Conservation (phyloP, 2,888 invertebrate genomes). For the Plagodis pulveraria region DNA sequence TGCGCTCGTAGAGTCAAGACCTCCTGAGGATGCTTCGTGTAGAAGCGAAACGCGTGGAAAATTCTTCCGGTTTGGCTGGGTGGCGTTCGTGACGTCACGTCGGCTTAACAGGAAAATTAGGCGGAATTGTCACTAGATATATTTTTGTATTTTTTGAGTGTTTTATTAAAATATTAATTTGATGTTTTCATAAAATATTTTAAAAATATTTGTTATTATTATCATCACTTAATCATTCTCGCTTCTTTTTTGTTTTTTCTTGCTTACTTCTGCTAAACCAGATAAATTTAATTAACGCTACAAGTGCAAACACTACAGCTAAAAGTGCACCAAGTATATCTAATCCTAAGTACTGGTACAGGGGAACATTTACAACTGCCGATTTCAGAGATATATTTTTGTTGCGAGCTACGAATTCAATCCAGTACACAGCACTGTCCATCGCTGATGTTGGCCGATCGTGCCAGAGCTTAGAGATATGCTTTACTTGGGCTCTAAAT, state of each 20-base stretch:
- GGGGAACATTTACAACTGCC: conserved; percentile 75
- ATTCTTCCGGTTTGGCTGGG: too few species aligned
- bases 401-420: conserved; percentile 84
- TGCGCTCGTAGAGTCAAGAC: too few species aligned
- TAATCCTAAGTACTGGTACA: conserved; percentile 76
- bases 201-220: too few species aligned
- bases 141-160: too few species aligned
- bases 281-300: conserved; percentile 16
- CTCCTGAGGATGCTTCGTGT: too few species aligned
- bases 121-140: too few species aligned
- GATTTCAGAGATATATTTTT: conserved; percentile 69
- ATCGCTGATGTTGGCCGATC: conserved; percentile 84
- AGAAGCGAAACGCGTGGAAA: too few species aligned
- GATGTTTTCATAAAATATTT: too few species aligned
- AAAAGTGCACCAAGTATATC: conserved; percentile 51
- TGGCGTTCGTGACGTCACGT: too few species aligned
- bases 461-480: conserved; percentile 80
- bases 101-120: too few species aligned
- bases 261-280: neutral
- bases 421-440: conserved; percentile 87
- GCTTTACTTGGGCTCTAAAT: conserved; percentile 69
- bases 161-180: too few species aligned
- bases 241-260: conserved; percentile 5
- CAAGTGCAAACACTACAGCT: conserved; percentile 12
- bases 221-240: neutral